These are phyloP conservation scores for Pleuronectes platessa DNA, from an alignment of 2,113 vertebrate genomes.

Conservation along the genomic window DNA sequence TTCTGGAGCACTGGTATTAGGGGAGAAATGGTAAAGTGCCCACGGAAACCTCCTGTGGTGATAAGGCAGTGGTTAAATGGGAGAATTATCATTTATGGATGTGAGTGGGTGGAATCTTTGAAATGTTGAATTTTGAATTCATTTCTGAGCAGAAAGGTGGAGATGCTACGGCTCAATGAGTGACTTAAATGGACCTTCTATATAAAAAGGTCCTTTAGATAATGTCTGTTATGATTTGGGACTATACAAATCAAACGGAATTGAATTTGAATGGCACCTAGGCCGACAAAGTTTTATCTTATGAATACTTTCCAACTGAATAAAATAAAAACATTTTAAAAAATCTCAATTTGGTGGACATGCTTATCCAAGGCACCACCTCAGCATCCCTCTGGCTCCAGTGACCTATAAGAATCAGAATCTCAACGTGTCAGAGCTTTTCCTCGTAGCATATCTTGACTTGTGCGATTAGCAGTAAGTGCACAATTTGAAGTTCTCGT, in stretches of 20 bases:
- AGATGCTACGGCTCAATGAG: constrained; percentile 12
- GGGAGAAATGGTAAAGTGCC: neutral
- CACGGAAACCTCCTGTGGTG: neutral
- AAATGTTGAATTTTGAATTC: constrained; percentile 23
- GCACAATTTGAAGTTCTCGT: constrained; percentile 23
- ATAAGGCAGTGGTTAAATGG: neutral
- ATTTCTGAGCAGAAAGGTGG: constrained; percentile 4
- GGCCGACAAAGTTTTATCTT: neutral
- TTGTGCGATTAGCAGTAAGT: constrained; percentile 20
- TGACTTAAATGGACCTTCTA: no score
- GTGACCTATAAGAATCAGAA: constrained; percentile 9
- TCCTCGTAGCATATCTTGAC: constrained; percentile 6
- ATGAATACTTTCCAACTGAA: neutral
- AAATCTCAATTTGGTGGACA: neutral
- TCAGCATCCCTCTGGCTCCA: neutral
- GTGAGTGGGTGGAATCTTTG: constrained; percentile 12
- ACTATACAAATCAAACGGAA: neutral
- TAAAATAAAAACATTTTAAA: constrained; percentile 1
- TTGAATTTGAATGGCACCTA: neutral
- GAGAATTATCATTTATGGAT: constrained; percentile 14
- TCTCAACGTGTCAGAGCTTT: neutral
- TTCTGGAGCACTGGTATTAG: neutral
- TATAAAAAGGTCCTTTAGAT: no score
- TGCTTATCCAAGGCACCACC: neutral
- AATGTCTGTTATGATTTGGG: no score